Evolutionary conservation across 2,113 vertebrate species (phyloP).

Genomic region (Anhinga anhinga): DNA sequence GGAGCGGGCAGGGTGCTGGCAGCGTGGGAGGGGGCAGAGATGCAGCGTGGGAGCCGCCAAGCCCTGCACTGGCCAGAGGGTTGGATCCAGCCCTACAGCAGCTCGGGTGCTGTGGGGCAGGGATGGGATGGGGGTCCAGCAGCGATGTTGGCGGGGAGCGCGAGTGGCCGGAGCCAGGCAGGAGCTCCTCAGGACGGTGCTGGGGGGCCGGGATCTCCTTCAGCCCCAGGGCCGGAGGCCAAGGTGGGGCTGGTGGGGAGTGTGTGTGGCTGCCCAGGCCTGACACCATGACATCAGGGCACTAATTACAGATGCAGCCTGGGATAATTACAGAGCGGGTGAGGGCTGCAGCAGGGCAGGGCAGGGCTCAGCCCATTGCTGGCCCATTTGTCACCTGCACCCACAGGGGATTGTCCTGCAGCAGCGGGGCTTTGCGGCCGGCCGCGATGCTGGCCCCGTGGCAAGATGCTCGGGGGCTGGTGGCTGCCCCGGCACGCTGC

Average conservation of each 20-base stretch:
- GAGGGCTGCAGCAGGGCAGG: background rate
- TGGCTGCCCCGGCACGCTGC: background rate
- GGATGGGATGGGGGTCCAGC: background rate
- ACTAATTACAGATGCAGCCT: constrained; percentile 40
- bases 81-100: background rate
- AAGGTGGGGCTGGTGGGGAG: background rate
- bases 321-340: constrained; percentile 41
- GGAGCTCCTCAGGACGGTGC: background rate
- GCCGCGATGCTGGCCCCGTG: accelerated
- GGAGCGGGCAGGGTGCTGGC: background rate
- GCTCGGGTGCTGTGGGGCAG: background rate
- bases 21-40: background rate
- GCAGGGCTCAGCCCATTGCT: background rate
- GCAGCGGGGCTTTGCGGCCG: background rate
- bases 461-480: background rate
- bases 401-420: background rate
- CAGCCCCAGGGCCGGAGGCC: background rate
- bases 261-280: background rate
- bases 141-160: accelerated
- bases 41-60: accelerated
- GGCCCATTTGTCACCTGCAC: constrained; percentile 7
- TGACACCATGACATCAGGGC: constrained; percentile 45
- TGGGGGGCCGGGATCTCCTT: background rate
- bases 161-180: accelerated
- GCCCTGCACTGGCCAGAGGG: background rate